These are phyloP conservation scores for Empis livida DNA, from an alignment of 2,888 invertebrate genomes.

Conservation along the genomic window DNA sequence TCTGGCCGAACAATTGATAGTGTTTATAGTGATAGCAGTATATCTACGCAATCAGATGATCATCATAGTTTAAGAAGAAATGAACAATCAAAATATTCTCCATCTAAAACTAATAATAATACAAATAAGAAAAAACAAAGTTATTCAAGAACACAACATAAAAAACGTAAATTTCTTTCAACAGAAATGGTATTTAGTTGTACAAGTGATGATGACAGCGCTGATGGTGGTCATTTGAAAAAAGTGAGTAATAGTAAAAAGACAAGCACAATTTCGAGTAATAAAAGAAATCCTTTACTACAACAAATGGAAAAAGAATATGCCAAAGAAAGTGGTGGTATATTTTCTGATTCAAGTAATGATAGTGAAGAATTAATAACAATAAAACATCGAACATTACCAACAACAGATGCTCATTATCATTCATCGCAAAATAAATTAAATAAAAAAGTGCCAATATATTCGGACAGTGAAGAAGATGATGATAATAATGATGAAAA, in stretches of 20 bases:
- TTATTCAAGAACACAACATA: constrained; percentile 7
- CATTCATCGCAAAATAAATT: constrained; percentile 28
- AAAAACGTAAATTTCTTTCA: neutral
- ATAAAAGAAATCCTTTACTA: constrained; percentile 42
- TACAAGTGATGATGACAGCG: constrained; percentile 49
- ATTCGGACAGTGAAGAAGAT: constrained; percentile 59
- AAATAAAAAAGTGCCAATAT: constrained; percentile 56
- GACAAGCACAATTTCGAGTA: constrained; percentile 10
- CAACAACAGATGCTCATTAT: neutral
- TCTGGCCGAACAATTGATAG: constrained; percentile 7
- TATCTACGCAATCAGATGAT: constrained; percentile 11
- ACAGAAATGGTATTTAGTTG: neutral
- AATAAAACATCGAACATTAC: constrained; percentile 15
- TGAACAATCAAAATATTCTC: neutral
- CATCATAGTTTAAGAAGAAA: neutral
- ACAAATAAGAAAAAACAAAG: constrained; percentile 7
- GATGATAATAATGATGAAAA: neutral
- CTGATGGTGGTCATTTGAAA: constrained; percentile 31
- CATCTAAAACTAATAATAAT: neutral
- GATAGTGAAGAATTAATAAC: constrained; percentile 71
- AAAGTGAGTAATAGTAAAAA: constrained; percentile 10
- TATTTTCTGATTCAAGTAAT: constrained; percentile 63
- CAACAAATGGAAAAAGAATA: constrained; percentile 66
- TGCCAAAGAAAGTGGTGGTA: constrained; percentile 40
- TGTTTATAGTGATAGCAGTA: constrained; percentile 8